Evolutionary conservation across 2,113 vertebrate species (phyloP), one percentile per base, ranked within the genome.

Genomic region (Podiceps cristatus): DNA sequence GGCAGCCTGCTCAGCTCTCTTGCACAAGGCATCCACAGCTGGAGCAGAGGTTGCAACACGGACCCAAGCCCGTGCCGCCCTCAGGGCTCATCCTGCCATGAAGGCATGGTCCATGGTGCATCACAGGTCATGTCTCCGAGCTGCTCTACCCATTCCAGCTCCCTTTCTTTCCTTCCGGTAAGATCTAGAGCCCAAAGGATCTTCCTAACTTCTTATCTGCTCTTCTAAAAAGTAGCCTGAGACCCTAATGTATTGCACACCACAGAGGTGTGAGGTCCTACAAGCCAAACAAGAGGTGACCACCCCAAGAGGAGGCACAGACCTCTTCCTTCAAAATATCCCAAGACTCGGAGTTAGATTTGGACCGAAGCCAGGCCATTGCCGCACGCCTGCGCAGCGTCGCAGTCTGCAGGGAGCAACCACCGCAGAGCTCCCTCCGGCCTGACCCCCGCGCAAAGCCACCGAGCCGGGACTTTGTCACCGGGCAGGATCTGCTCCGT

Each of bases 21-120:
- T 2, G 0, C 18, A 28, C 28, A 24, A 53, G 0, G 2, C 20
- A 10, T 12, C 75, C 2, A 0, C 10, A 60, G 35, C 15, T 56
- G 52, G 18, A 79, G 49, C 28, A 86, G 58, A 59, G 17, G 18
- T 5, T 66, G n/a, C 47, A 74, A 40, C 1, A 1, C 35, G 62
- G 11, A 90, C 31, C 62, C n/a, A 78, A 82, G 47, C 12, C 31
- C 4, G 1, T 33, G 55, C n/a, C 64, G 44, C 16, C 22, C 29
- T 52, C 49, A 69, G 68, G 45, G 53, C 44, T 67, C 86, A 82
- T 35, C 49, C 75, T 93, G 62, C 25, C 68, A 6, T 2, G 29
- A 45, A 79, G 12, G 11, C 6, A 47, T 5, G 1, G 45, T 35
- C 77, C 81, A 53, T 60, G 42, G 11, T 24, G 13, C 37, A n/a